phyloP scores from a whole-genome alignment of 1,140 invertebrate species.

The Apis dorsata region DNA sequence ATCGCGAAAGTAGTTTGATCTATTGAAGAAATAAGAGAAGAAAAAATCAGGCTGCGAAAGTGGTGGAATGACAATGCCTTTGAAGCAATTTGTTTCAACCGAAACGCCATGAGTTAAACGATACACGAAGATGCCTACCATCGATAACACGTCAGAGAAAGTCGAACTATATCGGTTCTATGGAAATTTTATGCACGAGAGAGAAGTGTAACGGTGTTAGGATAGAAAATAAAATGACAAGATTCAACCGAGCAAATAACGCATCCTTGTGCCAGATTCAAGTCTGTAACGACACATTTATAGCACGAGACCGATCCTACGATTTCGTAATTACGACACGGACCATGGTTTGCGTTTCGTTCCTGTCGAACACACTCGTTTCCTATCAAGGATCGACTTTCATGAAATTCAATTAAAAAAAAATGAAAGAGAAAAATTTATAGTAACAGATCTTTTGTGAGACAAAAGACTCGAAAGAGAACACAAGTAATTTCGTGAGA shows the following conservation, averaged over 20 bases:
- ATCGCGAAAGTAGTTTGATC: background rate
- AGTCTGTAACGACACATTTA: constrained; percentile 46
- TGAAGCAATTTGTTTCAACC: background rate
- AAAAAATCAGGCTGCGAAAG: constrained; percentile 2
- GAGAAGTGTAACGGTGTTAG: background rate
- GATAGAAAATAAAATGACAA: constrained; percentile 29
- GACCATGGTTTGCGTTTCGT: background rate
- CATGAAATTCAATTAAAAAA: background rate
- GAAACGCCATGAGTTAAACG: background rate
- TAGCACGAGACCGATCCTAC: constrained; percentile 32
- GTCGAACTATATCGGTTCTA: constrained; percentile 38
- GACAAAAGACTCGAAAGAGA: background rate
- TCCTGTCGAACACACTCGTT: constrained; percentile 32
- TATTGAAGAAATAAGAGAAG: background rate
- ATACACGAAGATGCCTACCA: constrained; percentile 36
- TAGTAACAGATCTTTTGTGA: background rate
- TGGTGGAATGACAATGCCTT: background rate
- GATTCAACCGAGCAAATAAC: constrained; percentile 22
- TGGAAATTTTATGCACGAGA: constrained; percentile 40
- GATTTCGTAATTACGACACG: constrained; percentile 43
- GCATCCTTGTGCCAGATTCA: constrained; percentile 58
- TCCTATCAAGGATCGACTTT: background rate
- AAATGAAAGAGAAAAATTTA: background rate
- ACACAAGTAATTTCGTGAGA: constrained; percentile 34
- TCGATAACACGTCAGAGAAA: constrained; percentile 58